Evolutionary conservation across 2,113 vertebrate species (phyloP).

Genomic region (Phrynosoma platyrhinos): DNA sequence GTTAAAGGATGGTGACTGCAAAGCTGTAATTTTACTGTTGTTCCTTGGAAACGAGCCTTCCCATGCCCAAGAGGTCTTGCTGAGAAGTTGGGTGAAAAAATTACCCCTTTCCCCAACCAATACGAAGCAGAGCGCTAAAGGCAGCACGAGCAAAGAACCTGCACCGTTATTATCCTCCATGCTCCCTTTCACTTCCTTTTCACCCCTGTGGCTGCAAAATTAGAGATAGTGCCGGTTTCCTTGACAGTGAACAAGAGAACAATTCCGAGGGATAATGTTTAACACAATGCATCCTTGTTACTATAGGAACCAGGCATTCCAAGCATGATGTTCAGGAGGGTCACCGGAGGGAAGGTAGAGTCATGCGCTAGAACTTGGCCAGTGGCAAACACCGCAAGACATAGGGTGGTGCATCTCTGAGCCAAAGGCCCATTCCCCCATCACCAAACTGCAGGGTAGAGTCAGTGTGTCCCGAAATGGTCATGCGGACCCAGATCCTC

Average conservation of each 20-base stretch:
- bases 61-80: neutral
- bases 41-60: neutral
- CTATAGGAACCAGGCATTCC: constrained; percentile 36
- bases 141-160: neutral
- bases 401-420: neutral
- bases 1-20: neutral
- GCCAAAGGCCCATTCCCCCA: neutral
- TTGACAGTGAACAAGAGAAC: constrained; percentile 45
- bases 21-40: neutral
- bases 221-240: constrained; percentile 13
- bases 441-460: neutral
- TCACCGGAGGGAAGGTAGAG: constrained; percentile 3
- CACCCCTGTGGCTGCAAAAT: constrained; percentile 31
- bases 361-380: neutral
- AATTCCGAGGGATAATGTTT: neutral
- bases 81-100: neutral
- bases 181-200: constrained; percentile 24
- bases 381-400: neutral
- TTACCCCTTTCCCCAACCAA: neutral
- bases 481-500: neutral
- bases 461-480: neutral
- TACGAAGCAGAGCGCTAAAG: neutral
- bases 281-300: neutral
- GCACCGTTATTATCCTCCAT: constrained; percentile 23
- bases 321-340: fast-evolving